phyloP scores from a whole-genome alignment of 1,140 invertebrate species.

The Drosophila pectinifera region DNA sequence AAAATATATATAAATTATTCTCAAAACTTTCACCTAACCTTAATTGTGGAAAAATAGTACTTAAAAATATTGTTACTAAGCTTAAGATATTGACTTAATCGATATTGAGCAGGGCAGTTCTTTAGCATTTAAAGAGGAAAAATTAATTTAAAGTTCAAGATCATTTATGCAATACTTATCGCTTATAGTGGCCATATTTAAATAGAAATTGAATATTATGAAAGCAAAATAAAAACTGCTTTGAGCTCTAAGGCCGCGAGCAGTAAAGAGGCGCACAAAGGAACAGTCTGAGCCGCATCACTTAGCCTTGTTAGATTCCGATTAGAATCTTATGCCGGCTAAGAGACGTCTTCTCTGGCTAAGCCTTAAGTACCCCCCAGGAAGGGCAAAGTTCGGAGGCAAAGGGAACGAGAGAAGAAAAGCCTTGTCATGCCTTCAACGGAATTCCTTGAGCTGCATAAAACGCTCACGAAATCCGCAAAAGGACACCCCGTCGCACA shows the following conservation, averaged over 20 bases:
- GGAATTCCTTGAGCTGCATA: conserved; percentile 74
- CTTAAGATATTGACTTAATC: no score
- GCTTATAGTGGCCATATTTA: no score
- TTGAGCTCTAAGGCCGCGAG: neutral
- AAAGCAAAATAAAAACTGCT: neutral
- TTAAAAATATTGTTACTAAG: no score
- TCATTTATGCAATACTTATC: no score
- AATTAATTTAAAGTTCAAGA: no score
- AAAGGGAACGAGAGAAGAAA: conserved; percentile 40
- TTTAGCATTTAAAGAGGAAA: no score
- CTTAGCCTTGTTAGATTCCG: conserved; percentile 13
- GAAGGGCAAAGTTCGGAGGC: conserved; percentile 26
- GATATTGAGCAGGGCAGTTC: no score
- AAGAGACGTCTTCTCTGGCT: neutral
- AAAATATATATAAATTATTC: no score
- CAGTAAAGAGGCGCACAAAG: neutral
- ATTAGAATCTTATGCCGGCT: conserved; percentile 5
- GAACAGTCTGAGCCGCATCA: neutral
- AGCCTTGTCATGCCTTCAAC: conserved; percentile 63
- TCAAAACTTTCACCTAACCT: no score
- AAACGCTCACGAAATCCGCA: conserved; percentile 68
- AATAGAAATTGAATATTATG: no score
- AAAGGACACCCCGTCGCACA: conserved; percentile 38
- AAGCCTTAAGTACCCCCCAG: conserved; percentile 3
- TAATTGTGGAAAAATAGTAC: no score